Evolutionary conservation across 2,888 invertebrate species (phyloP), one percentile per base, ranked within the genome.

Genomic region (Coronaproctus castanopsis): DNA sequence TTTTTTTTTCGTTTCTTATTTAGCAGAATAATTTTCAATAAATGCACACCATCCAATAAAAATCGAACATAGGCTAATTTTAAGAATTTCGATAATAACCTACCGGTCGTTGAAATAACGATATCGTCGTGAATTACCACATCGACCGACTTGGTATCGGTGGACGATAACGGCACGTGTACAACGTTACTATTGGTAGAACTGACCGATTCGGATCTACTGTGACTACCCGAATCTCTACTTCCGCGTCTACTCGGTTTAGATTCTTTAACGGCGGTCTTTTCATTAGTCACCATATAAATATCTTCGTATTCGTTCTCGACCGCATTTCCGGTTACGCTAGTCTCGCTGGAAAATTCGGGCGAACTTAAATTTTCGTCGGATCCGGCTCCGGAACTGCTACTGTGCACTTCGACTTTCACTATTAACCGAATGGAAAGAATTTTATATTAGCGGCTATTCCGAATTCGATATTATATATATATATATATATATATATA

Each of bases 281-380:
- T 62, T 51, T 61, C 58, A 14, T 82, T 57, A 80, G 75, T 57
- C 54, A 85, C 79, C 70, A 84, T 70, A 69, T 86, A 86, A 62
- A 87, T 87, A 67, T 87, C 87, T 71, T 87, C 87, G 70, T 87
- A 87, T 68, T 87, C 87, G 67, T 85, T 82, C 64, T 80, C 79
- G 53, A 54, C 58, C 60, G 73, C 74, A 36, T 71, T 73, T 8
- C 74, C 74, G 48, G 73, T 67, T 63, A 74, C 76, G n/a, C 75
- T 75, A 49, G 24, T 56, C 22, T 59, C 59, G 14, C 36, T 36
- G 14, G 36, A 36, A 5, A 36, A 36, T 36, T 78, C 78, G 18
- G 78, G 77, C 19, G 78, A 76, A 60, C 78, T 79, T 14, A 79
- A 73, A 61, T 79, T 80, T 70, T 79, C 80, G 63, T 80, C 80